Evolutionary conservation across 2,888 invertebrate genomes (phyloP), one percentile per base, ranked within the genome.

Genomic region (Ceriagrion tenellum): DNA sequence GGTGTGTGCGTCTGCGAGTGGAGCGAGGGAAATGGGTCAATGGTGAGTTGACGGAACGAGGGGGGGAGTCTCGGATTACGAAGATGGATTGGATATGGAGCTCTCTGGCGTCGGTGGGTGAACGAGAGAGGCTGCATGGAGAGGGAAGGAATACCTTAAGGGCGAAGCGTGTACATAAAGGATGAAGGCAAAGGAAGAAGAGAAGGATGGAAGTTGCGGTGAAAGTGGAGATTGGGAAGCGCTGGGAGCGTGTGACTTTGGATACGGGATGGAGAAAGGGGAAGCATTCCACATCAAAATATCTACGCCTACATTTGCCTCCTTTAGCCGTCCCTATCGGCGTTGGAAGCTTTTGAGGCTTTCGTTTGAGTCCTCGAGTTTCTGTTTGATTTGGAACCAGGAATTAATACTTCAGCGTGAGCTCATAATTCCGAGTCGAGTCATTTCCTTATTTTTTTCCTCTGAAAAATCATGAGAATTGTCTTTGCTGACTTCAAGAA

Each of bases 211-310:
- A 89, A 55, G 26, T 55, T 2, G 89, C 3, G n/a, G n/a, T 89
- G 89, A 89, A 89, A 55, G 55, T 55, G 89, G 55, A 89, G 55
- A 89, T n/a, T 89, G 89, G 55, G 89, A 55, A n/a, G 89, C 26
- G 12, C 55, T n/a, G 4, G 89, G 55, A 26, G 89, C 55, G 4
- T 89, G 55, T 23, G 47, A 47, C 23, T 81, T 30, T 35, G 18
- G 81, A 35, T 47, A 47, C 35, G 81, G 35, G 18, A 81, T 81
- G 81, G 81, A 35, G 81, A 35, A 81, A 35, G 81, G 81, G 81
- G 26, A 69, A 81, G 81, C 35, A 35, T 35, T 81, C 30, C 18
- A 35, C 35, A 81, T 35, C 35, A 35, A 81, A 81, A 81, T 81
- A 81, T 69, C 26, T 16, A 35, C 81, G 30, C 35, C 81, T 35